phyloP scores from a whole-genome alignment of 2,888 invertebrate species.

The Macrophya alboannulata region DNA sequence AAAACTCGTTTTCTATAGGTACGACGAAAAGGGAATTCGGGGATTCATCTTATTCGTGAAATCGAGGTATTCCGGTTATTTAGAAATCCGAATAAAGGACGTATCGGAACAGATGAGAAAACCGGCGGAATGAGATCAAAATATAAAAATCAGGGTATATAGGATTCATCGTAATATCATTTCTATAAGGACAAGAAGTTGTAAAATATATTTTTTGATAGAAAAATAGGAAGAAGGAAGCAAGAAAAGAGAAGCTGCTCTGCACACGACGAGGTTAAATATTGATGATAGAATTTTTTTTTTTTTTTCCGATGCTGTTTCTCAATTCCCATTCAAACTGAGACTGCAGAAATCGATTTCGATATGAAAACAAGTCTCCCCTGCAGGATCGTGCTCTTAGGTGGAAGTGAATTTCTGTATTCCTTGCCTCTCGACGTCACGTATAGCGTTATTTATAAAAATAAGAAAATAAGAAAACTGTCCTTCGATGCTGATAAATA shows the following conservation, averaged over 20 bases:
- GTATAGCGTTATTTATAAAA: constrained; percentile 16
- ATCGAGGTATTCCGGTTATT: background rate
- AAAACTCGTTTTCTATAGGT: constrained; percentile 4
- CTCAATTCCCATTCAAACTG: background rate
- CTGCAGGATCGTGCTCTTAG: background rate
- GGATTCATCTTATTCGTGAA: background rate
- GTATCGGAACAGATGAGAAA: background rate
- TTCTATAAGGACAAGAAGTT: background rate
- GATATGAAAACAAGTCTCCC: constrained; percentile 22
- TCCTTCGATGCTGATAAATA: constrained; percentile 53
- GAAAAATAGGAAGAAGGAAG: background rate
- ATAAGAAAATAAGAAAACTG: constrained; percentile 43
- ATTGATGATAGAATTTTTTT: background rate
- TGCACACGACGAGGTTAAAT: background rate
- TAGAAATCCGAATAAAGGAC: background rate
- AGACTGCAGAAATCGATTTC: background rate
- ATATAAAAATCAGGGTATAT: background rate
- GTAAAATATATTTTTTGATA: background rate
- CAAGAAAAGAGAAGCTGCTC: background rate
- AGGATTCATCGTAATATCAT: background rate
- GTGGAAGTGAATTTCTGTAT: constrained; percentile 18
- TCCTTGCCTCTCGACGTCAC: background rate
- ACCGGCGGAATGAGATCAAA: background rate
- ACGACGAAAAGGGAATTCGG: background rate
- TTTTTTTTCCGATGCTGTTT: background rate